Evolutionary conservation across 1,140 invertebrate genomes (phyloP).

Genomic region (Phthorimaea operculella): DNA sequence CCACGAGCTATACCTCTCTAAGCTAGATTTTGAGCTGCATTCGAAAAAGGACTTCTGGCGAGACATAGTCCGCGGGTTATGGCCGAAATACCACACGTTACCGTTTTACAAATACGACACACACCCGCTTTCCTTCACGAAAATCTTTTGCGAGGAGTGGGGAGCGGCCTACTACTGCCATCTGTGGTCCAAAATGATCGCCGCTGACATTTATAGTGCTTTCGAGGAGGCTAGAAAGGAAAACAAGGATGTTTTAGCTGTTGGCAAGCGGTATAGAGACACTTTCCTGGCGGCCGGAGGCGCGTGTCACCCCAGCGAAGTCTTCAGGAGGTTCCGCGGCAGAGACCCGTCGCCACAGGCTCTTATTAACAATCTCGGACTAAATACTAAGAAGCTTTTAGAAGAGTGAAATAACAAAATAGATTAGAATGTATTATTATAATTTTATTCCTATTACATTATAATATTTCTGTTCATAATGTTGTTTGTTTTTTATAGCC

Average conservation of each 20-base stretch:
- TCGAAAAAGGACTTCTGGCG: constrained; percentile 82
- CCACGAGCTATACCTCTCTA: constrained; percentile 82
- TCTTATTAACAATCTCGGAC: constrained; percentile 74
- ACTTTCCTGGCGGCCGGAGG: constrained; percentile 89
- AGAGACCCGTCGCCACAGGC: constrained; percentile 89
- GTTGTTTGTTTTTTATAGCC: background rate
- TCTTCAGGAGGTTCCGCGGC: constrained; percentile 91
- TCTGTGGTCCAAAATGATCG: constrained; percentile 87
- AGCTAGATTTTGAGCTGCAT: constrained; percentile 88
- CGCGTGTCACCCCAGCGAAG: constrained; percentile 79
- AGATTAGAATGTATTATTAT: constrained; percentile 22
- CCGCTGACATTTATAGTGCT: constrained; percentile 88
- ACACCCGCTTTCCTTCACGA: constrained; percentile 82
- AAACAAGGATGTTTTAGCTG: constrained; percentile 62
- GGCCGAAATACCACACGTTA: constrained; percentile 81
- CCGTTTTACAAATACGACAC: constrained; percentile 80
- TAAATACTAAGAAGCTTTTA: constrained; percentile 43
- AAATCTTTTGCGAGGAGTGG: constrained; percentile 78
- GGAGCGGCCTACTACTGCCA: constrained; percentile 80
- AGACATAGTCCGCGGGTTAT: constrained; percentile 78
- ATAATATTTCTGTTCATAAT: constrained; percentile 22
- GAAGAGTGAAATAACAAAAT: constrained; percentile 38
- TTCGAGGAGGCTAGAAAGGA: constrained; percentile 78
- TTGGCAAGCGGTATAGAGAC: constrained; percentile 80
- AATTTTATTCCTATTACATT: constrained; percentile 28